A percentile compares a stretch with the other conserved stretches of the same genome.
These are phyloP conservation scores for Pteruthius melanotis DNA, from an alignment of 2,113 vertebrate genomes.

Conservation along the genomic window DNA sequence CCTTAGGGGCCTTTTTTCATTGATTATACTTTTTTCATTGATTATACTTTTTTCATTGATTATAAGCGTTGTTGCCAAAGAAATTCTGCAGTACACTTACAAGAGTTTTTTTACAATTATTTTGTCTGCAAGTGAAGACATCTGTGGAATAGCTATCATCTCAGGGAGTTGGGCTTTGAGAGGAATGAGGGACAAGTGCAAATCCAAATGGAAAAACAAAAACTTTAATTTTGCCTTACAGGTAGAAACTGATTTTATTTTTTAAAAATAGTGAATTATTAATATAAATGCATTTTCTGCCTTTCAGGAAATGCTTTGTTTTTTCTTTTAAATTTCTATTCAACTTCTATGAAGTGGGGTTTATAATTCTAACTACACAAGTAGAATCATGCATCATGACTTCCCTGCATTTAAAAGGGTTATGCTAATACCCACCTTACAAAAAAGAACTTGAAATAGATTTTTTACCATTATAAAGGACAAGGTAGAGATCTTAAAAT, in stretches of 20 bases:
- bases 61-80: background rate
- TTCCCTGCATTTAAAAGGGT: background rate
- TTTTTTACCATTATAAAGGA: background rate
- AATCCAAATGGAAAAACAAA: background rate
- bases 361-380: background rate
- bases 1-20: background rate
- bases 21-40: too few species aligned
- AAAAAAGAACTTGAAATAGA: background rate
- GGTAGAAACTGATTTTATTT: background rate
- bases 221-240: background rate
- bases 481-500: rapidly evolving
- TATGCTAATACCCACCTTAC: background rate
- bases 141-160: background rate
- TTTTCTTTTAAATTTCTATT: background rate
- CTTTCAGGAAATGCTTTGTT: rapidly evolving
- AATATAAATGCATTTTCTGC: background rate
- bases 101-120: background rate
- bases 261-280: background rate
- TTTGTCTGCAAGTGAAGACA: background rate
- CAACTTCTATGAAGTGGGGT: background rate
- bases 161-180: background rate
- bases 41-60: background rate
- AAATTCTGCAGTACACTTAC: background rate
- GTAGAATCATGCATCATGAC: background rate
- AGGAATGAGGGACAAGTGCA: background rate